A percentile compares a stretch with the other conserved stretches of the same genome.
Conservation (phyloP, 2,888 invertebrate genomes). For the Drosophila emarginata region DNA sequence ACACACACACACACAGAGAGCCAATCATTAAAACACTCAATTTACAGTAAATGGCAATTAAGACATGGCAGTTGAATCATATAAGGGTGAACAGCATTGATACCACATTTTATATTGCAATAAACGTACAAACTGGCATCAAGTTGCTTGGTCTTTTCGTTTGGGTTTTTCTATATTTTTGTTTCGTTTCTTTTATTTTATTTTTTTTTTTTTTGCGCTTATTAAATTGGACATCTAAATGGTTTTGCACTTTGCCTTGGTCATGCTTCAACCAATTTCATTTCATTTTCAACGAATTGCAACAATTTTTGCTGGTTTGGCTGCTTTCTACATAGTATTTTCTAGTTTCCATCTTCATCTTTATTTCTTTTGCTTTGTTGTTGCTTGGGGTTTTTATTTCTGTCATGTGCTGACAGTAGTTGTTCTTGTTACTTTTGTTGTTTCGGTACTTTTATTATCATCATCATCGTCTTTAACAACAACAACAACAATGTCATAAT, state of each 20-base stretch:
- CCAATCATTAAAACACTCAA: constrained; percentile 29
- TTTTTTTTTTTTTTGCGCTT: constrained; percentile 7
- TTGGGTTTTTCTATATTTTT: neutral
- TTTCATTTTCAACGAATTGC: constrained; percentile 31
- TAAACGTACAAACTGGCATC: constrained; percentile 6
- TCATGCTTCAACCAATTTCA: constrained; percentile 33
- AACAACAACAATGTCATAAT: constrained; percentile 22
- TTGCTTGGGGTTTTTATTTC: constrained; percentile 4
- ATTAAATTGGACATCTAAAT: constrained; percentile 56
- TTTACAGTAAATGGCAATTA: constrained; percentile 21
- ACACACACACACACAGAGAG: constrained; percentile 5
- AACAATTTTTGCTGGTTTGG: constrained; percentile 7
- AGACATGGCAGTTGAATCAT: constrained; percentile 8
- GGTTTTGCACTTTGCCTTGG: constrained; percentile 41
- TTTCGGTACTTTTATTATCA: constrained; percentile 27
- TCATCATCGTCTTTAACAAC: constrained; percentile 1
- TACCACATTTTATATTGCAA: neutral
- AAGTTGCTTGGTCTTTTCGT: constrained; percentile 15
- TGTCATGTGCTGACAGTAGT: constrained; percentile 21
- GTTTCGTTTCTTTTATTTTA: neutral
- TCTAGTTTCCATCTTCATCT: neutral
- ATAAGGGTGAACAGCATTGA: neutral
- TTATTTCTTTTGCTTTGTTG: neutral
- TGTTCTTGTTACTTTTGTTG: constrained; percentile 14
- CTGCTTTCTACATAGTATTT: neutral